Evolutionary conservation across 2,113 vertebrate species (phyloP).

Genomic region (Phaetusa simplex): DNA sequence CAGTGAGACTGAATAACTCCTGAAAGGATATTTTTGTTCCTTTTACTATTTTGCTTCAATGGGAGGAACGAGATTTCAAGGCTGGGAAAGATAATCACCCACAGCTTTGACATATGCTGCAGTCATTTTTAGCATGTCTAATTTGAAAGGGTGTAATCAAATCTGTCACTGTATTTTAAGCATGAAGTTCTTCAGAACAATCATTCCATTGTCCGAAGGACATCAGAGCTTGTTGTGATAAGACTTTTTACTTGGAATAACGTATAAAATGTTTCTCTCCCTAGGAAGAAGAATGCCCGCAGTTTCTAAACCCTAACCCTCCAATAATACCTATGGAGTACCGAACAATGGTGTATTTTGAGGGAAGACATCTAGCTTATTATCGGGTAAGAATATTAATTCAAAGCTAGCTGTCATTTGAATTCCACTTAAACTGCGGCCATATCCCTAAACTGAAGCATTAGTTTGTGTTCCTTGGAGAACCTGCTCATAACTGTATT

Average conservation of each 20-base stretch:
- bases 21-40: constrained; percentile 56
- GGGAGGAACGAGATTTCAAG: constrained; percentile 43
- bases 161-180: constrained; percentile 68
- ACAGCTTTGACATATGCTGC: constrained; percentile 54
- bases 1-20: constrained; percentile 37
- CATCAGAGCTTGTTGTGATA: constrained; percentile 18
- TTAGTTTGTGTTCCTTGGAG: neutral
- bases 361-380: constrained; percentile 84
- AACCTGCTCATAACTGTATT: neutral
- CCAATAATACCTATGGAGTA: constrained; percentile 84
- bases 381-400: constrained; percentile 59
- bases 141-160: constrained; percentile 69
- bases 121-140: constrained; percentile 69
- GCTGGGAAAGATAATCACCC: constrained; percentile 54
- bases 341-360: constrained; percentile 79
- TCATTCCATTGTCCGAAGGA: constrained; percentile 47
- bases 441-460: neutral
- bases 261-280: neutral
- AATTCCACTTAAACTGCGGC: neutral
- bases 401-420: constrained; percentile 8
- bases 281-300: constrained; percentile 86
- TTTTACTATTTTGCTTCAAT: constrained; percentile 60
- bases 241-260: constrained; percentile 32
- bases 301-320: constrained; percentile 84
- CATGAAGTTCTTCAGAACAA: constrained; percentile 55